Evolutionary conservation across 35 echinoderm and acorn worm species (phyloP).

Genomic region (Lytechinus pictus): DNA sequence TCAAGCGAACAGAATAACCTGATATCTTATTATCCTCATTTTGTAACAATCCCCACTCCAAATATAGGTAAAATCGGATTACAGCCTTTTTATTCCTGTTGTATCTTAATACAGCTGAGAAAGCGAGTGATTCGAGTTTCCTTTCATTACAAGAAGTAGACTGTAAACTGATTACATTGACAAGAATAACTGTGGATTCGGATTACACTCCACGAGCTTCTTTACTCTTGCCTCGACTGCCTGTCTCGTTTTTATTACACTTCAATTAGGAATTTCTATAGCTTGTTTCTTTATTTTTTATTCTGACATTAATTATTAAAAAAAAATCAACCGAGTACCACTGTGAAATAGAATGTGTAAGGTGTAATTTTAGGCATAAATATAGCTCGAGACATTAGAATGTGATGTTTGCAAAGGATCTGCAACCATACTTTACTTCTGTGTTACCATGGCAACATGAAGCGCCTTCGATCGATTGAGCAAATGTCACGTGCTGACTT

Average conservation of each 20-base stretch:
- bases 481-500: background rate
- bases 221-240: background rate
- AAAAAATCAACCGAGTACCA: background rate
- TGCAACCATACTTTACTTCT: background rate
- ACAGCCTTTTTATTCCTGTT: background rate
- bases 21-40: background rate
- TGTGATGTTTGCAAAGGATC: background rate
- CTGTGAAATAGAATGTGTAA: background rate
- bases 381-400: background rate
- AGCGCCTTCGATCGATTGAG: background rate
- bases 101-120: background rate
- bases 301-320: background rate
- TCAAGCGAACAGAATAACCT: background rate
- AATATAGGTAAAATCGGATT: background rate
- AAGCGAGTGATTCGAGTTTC: background rate
- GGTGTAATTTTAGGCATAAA: background rate
- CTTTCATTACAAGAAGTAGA: background rate
- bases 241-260: background rate
- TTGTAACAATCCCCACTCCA: background rate
- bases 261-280: background rate
- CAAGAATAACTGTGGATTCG: background rate
- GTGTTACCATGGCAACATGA: background rate
- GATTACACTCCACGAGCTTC: background rate
- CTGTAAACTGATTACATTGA: background rate
- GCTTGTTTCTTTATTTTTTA: background rate